phyloP scores from a whole-genome alignment of 2,797 vertebrate species.

The Leucoraja ocellata region DNA sequence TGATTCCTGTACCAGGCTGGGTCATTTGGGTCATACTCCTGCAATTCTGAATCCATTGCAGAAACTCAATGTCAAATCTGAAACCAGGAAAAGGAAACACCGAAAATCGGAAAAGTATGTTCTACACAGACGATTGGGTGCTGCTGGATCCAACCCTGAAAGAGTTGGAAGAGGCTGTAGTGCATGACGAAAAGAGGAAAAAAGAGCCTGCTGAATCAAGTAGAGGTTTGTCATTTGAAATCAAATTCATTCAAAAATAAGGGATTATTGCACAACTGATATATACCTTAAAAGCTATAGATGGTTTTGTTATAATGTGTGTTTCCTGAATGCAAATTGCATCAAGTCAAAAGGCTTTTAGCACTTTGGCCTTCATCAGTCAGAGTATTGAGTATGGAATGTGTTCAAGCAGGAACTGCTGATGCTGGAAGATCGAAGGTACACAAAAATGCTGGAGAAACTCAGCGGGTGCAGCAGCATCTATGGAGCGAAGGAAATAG shows the following conservation, averaged over 20 bases:
- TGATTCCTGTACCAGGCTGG: background rate
- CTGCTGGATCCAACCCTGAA: constrained; percentile 76
- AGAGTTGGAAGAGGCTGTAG: constrained; percentile 67
- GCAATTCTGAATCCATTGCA: constrained; percentile 46
- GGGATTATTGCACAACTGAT: background rate
- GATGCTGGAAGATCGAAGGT: no score
- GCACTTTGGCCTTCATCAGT: no score
- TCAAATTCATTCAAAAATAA: background rate
- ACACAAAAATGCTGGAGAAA: no score
- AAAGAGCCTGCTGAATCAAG: constrained; percentile 54
- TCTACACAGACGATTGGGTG: constrained; percentile 95
- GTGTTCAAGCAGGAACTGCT: no score
- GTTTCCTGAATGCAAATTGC: no score
- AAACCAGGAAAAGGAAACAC: constrained; percentile 64
- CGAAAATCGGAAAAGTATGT: constrained; percentile 76
- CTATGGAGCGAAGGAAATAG: no score
- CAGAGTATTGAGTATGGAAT: no score
- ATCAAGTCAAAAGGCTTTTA: no score
- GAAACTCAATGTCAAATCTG: constrained; percentile 87
- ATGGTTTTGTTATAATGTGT: no score
- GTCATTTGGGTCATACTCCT: background rate
- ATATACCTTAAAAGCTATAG: background rate
- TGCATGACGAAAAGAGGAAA: constrained; percentile 60
- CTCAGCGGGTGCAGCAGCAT: no score
- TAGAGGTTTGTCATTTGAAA: constrained; percentile 54